Conservation (phyloP, 2,888 invertebrate genomes). For the Andrena bucephala region DNA sequence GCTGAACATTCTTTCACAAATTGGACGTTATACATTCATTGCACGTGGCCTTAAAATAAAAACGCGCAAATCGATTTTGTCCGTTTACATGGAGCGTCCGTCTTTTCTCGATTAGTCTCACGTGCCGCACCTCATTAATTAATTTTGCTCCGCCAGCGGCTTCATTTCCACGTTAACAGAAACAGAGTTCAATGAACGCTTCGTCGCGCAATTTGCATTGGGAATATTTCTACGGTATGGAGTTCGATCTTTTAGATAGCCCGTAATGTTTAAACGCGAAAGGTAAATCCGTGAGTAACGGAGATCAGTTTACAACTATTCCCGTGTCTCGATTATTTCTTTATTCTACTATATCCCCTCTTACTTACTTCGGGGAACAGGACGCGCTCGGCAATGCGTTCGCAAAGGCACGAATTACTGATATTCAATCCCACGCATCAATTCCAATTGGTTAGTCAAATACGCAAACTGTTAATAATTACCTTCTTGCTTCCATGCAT, state of each 20-base stretch:
- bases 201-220: not conserved
- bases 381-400: not conserved
- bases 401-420: conserved; percentile 32
- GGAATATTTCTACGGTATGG: not conserved
- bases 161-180: not conserved
- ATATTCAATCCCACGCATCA: conserved; percentile 22
- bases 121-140: not conserved
- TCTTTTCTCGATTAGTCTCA: not conserved
- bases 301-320: not conserved
- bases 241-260: not conserved
- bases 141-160: not conserved
- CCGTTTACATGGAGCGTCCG: too few relatives aligned
- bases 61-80: conserved; percentile 8
- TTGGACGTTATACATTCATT: conserved; percentile 33
- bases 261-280: not conserved
- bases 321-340: not conserved
- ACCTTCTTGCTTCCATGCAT: not conserved
- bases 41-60: conserved; percentile 21
- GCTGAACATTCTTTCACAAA: conserved; percentile 25
- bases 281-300: not conserved
- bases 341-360: not conserved
- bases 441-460: conserved; percentile 3
- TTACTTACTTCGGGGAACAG: not conserved
- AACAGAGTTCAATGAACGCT: not conserved
- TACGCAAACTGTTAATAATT: conserved; percentile 21